Evolutionary conservation across 2,888 invertebrate species (phyloP).

Genomic region (Diplolepis rosae): DNA sequence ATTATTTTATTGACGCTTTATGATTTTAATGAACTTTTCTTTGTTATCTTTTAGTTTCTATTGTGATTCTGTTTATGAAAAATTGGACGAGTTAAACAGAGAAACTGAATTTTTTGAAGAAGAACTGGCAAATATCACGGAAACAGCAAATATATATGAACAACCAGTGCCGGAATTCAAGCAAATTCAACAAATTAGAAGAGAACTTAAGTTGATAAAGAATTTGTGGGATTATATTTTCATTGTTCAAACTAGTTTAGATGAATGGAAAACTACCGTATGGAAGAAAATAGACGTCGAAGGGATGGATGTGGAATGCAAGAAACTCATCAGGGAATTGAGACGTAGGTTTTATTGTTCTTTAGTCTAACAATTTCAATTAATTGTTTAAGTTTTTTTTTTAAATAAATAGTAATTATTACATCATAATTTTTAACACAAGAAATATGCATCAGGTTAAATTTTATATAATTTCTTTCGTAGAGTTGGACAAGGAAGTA

Average conservation of each 20-base stretch:
- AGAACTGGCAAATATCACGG: constrained; percentile 80
- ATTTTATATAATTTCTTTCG: not conserved
- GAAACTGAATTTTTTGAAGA: constrained; percentile 82
- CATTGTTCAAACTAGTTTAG: constrained; percentile 86
- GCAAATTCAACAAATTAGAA: constrained; percentile 82
- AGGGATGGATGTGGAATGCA: constrained; percentile 95
- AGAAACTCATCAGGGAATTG: constrained; percentile 90
- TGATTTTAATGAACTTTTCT: not conserved
- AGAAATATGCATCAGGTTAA: too few relatives aligned
- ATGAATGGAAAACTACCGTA: constrained; percentile 94
- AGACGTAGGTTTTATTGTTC: constrained; percentile 75
- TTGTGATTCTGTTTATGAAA: constrained; percentile 81
- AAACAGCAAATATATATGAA: constrained; percentile 89
- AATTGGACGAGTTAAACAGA: constrained; percentile 81
- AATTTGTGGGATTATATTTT: constrained; percentile 93
- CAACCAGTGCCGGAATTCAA: constrained; percentile 89
- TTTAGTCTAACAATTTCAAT: not conserved
- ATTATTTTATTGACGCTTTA: constrained; percentile 29
- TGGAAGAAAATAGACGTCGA: constrained; percentile 97
- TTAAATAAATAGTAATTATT: not conserved
- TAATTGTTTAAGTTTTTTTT: not conserved
- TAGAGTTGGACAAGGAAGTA: constrained; percentile 79
- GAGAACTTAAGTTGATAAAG: constrained; percentile 85
- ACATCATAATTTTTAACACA: too few relatives aligned
- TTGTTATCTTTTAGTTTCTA: constrained; percentile 77